Base-by-base conservation (phyloP, 2,888 invertebrate species). In the Papilio protenor region DNA sequence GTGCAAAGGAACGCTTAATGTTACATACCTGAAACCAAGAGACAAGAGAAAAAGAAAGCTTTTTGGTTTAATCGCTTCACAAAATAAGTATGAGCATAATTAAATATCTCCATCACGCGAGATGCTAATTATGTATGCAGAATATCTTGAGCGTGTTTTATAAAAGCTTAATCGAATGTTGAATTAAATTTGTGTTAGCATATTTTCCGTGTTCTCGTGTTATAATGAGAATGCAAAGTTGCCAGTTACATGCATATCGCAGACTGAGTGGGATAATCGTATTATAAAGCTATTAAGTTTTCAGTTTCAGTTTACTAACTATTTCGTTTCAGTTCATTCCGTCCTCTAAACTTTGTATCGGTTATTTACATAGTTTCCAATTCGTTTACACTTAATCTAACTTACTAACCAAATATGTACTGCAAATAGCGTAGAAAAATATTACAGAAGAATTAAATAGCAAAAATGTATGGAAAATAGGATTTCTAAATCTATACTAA, bases 201-300 rank as follows among this genome's bases (percentile, higher is more conserved):
- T 89, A 89, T 90, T 90, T 89, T 88, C 85, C 86, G 83, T 86
- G 85, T 88, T 89, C 85, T 84, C 85, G 86, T 86, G 82, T 87
- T 88, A 85, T 89, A 89, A 90, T 86, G 89, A 89, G 87, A 87
- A 88, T 85, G 85, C 82, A 85, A 91, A 92, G 87, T 91, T 91
- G 84, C 83, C 33, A 76, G 73, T 78, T 76, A 76, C 49, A 73
- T 73, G 76, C 57, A 66, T 47, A 16, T 23, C 27, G 69, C 59
- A 49, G 18, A 55, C 47, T 59, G 12, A 57, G 64, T 75, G 21
- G 57, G 27, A 72, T 75, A 47, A 78, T 78, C 23, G 23, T 57
- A 45, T 72, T 75, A 75, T 75, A 18, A 72, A 78, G 55, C 64
- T 64, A 75, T 64, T 75, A 72, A 40, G 77, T 45, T 75, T 59